Conservation (phyloP, 1,140 invertebrate species). For the Ctenoplectra terminalis region DNA sequence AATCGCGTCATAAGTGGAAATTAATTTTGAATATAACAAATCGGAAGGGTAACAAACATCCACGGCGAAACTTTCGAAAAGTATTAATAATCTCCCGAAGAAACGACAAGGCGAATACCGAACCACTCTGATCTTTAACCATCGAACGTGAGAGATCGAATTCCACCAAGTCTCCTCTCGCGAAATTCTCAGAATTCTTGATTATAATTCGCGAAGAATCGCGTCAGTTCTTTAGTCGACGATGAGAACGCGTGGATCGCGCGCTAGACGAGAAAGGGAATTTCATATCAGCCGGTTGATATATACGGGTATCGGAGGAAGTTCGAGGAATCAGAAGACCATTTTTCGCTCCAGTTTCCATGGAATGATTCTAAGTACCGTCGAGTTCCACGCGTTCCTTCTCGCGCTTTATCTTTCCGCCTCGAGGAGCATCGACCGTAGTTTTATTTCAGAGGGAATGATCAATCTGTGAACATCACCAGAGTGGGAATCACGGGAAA, state of each 20-base stretch:
- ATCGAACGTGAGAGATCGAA: constrained; percentile 9
- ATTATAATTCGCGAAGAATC: constrained; percentile 22
- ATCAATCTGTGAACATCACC: constrained; percentile 81
- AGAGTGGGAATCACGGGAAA: constrained; percentile 82
- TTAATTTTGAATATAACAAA: background rate
- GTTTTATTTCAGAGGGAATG: constrained; percentile 73
- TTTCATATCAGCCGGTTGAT: background rate
- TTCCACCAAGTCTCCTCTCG: background rate
- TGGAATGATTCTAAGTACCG: constrained; percentile 34
- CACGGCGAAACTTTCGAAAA: background rate
- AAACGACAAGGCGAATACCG: background rate
- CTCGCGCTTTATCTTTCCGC: constrained; percentile 57
- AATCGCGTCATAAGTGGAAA: background rate
- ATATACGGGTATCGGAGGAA: too few species aligned
- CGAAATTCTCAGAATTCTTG: background rate
- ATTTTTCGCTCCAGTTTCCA: constrained; percentile 47
- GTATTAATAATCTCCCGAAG: background rate
- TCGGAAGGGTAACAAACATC: too few species aligned
- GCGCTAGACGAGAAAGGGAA: background rate
- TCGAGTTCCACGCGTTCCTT: constrained; percentile 30
- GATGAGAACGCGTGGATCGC: background rate
- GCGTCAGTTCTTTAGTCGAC: background rate
- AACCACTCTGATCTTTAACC: background rate
- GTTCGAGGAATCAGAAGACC: constrained; percentile 26
- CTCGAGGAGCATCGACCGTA: constrained; percentile 29